phyloP scores from a whole-genome alignment of 1,140 invertebrate genomes.

The Apis dorsata region DNA sequence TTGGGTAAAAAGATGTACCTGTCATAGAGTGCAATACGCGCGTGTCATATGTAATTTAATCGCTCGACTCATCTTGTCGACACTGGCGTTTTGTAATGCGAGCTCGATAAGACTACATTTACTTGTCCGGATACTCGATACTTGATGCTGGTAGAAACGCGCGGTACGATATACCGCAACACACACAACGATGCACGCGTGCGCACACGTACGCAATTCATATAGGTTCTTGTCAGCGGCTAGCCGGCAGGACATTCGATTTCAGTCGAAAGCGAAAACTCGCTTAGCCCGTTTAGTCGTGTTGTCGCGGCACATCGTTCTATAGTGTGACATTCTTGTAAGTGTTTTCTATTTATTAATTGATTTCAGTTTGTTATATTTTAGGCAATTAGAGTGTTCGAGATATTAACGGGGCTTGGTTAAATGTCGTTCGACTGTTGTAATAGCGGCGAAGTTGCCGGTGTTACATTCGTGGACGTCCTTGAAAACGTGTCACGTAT shows the following conservation, averaged over 20 bases:
- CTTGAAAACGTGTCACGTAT: conserved; percentile 37
- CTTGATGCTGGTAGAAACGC: conserved; percentile 20
- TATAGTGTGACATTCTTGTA: conserved; percentile 4
- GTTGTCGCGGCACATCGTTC: conserved; percentile 23
- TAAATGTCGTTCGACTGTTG: conserved; percentile 74
- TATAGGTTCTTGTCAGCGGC: conserved; percentile 8
- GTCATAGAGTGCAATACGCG: conserved; percentile 9
- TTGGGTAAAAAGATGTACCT: conserved; percentile 9
- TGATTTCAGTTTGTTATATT: neutral
- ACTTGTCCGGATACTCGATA: conserved; percentile 41
- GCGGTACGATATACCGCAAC: neutral
- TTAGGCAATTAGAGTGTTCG: neutral
- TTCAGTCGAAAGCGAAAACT: conserved; percentile 72
- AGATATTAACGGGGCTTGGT: neutral
- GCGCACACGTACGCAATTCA: conserved; percentile 30
- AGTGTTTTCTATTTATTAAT: neutral
- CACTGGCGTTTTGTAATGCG: conserved; percentile 50
- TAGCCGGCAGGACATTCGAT: conserved; percentile 63
- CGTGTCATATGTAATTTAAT: conserved; percentile 53
- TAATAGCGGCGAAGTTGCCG: conserved; percentile 60
- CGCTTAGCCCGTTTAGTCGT: conserved; percentile 44
- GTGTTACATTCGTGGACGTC: conserved; percentile 60
- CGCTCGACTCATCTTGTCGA: conserved; percentile 41
- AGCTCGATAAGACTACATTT: conserved; percentile 28
- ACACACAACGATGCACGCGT: conserved; percentile 22